A percentile compares a stretch with the other conserved stretches of the same genome.
phyloP scores from a whole-genome alignment of 1,140 invertebrate genomes.

The Drosophila ohnishii region DNA sequence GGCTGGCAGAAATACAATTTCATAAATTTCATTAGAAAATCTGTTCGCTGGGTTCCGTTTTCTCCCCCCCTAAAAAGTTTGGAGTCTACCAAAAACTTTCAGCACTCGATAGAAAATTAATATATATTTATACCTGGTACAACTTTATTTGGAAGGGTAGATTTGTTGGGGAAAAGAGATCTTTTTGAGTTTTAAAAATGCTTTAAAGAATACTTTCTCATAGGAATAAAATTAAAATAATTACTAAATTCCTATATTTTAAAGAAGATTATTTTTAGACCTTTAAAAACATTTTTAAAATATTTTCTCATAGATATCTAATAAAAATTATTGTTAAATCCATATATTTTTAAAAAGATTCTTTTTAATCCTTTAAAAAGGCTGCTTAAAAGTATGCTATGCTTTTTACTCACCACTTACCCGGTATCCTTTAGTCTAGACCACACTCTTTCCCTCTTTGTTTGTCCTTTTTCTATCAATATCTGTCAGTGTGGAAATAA shows the following conservation, averaged over 20 bases:
- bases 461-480: slow-evolving; percentile 43
- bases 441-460: too few relatives aligned
- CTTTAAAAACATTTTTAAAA: too few relatives aligned
- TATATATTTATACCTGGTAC: slow-evolving; percentile 27
- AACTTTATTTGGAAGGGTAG: background rate
- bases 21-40: slow-evolving; percentile 72
- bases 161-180: background rate
- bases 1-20: slow-evolving; percentile 65
- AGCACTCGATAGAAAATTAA: slow-evolving; percentile 49
- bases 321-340: too few relatives aligned
- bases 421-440: background rate
- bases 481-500: slow-evolving; percentile 33
- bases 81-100: slow-evolving; percentile 44
- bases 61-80: slow-evolving; percentile 43
- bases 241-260: too few relatives aligned
- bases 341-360: too few relatives aligned
- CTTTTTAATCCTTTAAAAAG: too few relatives aligned
- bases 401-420: background rate
- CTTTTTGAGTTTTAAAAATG: background rate
- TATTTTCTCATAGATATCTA: too few relatives aligned
- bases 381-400: background rate
- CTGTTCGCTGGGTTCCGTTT: background rate
- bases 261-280: too few relatives aligned
- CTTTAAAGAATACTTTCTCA: too few relatives aligned
- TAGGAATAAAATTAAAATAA: background rate